Conservation (phyloP, 2,797 vertebrate species). For the Furcifer pardalis region DNA sequence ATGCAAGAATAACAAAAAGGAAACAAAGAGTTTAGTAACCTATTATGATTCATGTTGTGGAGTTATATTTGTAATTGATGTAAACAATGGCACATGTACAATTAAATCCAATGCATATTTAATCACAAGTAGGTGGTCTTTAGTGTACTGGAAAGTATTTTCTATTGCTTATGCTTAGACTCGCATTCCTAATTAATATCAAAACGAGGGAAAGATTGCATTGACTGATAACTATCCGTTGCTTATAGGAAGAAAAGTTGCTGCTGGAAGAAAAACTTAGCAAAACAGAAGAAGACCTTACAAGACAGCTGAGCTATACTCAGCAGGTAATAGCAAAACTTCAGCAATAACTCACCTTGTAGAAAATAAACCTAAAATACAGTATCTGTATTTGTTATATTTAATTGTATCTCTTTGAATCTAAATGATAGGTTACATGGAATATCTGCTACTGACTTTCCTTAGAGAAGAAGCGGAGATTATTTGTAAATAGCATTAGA, state of each 20-base stretch:
- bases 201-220: background rate
- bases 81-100: constrained; percentile 6
- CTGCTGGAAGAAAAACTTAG: constrained; percentile 82
- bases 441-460: background rate
- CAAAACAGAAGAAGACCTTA: constrained; percentile 88
- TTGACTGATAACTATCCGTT: constrained; percentile 41
- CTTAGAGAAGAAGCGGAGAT: background rate
- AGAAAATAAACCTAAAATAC: background rate
- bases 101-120: background rate
- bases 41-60: background rate
- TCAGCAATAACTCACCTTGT: background rate
- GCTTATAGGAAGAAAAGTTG: constrained; percentile 84
- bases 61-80: background rate
- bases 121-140: background rate
- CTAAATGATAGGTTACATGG: background rate
- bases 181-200: background rate
- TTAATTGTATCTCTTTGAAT: background rate
- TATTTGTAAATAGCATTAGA: background rate
- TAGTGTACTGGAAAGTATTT: background rate
- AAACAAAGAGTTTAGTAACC: background rate
- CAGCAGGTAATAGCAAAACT: constrained; percentile 84
- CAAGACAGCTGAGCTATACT: constrained; percentile 83
- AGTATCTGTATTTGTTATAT: background rate
- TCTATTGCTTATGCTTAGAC: background rate
- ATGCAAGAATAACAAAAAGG: background rate